Evolutionary conservation across 2,797 vertebrate species (phyloP).

Genomic region (Microctenopoma lineatum): DNA sequence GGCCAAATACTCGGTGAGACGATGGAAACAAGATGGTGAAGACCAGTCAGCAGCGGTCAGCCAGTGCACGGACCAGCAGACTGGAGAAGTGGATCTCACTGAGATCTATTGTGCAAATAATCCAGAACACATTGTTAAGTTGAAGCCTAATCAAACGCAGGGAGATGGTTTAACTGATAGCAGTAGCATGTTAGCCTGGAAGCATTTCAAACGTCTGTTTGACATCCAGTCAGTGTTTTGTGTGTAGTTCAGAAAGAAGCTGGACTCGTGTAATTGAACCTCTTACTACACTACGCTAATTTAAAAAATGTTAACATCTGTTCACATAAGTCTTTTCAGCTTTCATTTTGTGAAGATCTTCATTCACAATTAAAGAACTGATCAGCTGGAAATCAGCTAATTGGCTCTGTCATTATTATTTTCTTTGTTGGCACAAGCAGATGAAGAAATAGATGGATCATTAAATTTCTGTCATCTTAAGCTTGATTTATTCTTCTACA

Average conservation of each 20-base stretch:
- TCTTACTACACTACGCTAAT: too few relatives aligned
- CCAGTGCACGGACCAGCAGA: neutral
- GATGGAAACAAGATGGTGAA: conserved; percentile 35
- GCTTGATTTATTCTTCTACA: too few relatives aligned
- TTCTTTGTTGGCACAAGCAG: too few relatives aligned
- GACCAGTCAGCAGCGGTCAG: neutral
- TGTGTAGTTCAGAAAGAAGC: neutral
- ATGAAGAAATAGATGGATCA: too few relatives aligned
- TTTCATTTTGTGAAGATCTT: too few relatives aligned
- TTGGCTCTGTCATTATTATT: too few relatives aligned
- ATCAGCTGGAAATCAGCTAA: too few relatives aligned
- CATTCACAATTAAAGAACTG: too few relatives aligned
- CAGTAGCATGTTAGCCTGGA: conserved; percentile 27
- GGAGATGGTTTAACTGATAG: conserved; percentile 15
- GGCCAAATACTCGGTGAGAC: neutral
- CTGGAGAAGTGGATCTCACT: neutral
- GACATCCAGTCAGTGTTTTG: neutral
- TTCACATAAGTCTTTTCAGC: too few relatives aligned
- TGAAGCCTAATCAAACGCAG: conserved; percentile 9
- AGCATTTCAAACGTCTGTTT: neutral
- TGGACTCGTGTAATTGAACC: neutral
- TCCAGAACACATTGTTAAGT: conserved; percentile 40
- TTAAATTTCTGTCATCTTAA: too few relatives aligned
- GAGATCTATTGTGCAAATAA: conserved; percentile 44
- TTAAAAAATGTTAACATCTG: too few relatives aligned